Evolutionary conservation across 2,113 vertebrate species (phyloP), one percentile per base, ranked within the genome.

Genomic region (Ctenodactylus gundi): DNA sequence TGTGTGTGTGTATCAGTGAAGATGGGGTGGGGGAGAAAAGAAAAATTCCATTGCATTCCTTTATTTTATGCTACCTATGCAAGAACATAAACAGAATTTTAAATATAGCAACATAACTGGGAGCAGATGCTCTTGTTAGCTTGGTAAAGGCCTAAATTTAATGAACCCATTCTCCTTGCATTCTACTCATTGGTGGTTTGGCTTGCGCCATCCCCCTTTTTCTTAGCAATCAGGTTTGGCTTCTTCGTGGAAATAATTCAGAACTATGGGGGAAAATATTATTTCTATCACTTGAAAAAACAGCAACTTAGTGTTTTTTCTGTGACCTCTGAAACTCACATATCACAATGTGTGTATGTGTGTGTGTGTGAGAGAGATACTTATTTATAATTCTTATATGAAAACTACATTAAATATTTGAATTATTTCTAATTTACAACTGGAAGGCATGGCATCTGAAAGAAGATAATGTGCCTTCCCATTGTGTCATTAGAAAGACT

Each of bases 381-480:
- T n/a, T n/a, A n/a, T n/a, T n/a, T n/a, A n/a, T n/a, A 83, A 58
- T 41, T 14, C 21, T 86, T 93, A 73, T 25, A 68, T 82, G 49
- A 73, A 27, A 92, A 1, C 27, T 77, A 2, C 60, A 55, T 31
- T 49, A 51, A 92, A 77, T 23, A 68, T 39, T 86, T 55, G 76
- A 58, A 55, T 92, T 82, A 70, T 27, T 94, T n/a, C 90, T 64
- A 72, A 72, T 68, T 83, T 53, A 57, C 90, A 84, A 94, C n/a
- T 46, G 34, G 14, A 6, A 77, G 36, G 55, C 9, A 51, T 12
- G 7, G n/a, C n/a, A 39, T 60, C 34, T 84, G 57, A 81, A 25
- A 94, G 90, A 31, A 39, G 7, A 8, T 21, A 68, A 75, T 85
- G 17, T 67, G 4, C 6, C 6, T 64, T 65, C 72, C 31, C 25